Base-by-base conservation (phyloP, 2,113 vertebrate genomes). In the Serilophus lunatus region DNA sequence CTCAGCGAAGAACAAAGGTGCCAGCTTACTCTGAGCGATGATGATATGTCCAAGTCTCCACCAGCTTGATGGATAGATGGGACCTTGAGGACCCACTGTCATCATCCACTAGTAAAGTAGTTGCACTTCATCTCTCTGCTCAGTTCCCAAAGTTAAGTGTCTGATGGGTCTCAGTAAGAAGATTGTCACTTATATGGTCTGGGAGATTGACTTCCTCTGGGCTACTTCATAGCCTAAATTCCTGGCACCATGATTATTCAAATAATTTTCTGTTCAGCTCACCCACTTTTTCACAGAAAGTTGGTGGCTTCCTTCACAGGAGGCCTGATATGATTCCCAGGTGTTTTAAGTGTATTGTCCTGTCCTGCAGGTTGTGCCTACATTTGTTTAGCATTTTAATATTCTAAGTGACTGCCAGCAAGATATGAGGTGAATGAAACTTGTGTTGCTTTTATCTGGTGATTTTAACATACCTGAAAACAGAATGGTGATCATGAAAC, bases 21-120 rank as follows among this genome's bases (percentile, higher is more conserved):
- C 29, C 64, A 68, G 26, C 24, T 53, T 47, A 50, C 29, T 54
- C 14, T 0, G 0, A 42, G 29, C 18, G 13, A 17, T 1, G 5
- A 13, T 18, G 11, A 23, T 14, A 6, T 42, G 40, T 56, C 36
- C 28, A 42, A 79, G 25, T 29, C 53, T 65, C n/a, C 45, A 75
- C 16, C 13, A 78, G 35, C 24, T n/a, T 50, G 49, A n/a, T 54
- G 35, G 19, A 45, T 24, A 40, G 25, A 40, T 54, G 76, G 14
- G 23, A 51, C 50, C 18, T 38, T 22, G 24, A 35, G 54, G 28
- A 74, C 7, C 28, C 12, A 16, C 25, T 19, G 40, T 22, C 40
- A 51, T 29, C 11, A 12, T 7, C 31, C 47, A 12, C 45, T 64
- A 25, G 20, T 40, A 40, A 53, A 44, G 4, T 4, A 56, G 18